Evolutionary conservation across 2,888 invertebrate species (phyloP), one percentile per base, ranked within the genome.

Genomic region (Xanthia icteritia): DNA sequence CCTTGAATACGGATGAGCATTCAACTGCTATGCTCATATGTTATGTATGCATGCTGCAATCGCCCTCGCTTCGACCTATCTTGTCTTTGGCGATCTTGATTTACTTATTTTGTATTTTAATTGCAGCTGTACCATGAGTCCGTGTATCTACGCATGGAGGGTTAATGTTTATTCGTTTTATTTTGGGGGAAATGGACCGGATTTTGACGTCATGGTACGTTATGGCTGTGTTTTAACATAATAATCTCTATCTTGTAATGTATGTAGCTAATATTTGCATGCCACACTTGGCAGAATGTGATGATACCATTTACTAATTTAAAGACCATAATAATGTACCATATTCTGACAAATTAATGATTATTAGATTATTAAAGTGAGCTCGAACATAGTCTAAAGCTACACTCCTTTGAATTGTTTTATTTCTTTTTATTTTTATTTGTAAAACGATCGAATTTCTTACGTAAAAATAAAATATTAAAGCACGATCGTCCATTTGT

Each of bases 1-100:
- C 95, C 95, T 95, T 95, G 95, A 95, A 95, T 95, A 95, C 93
- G 93, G 92, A 95, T 95, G 93, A 94, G 93, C 88, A 76, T 80
- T 73, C 83, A 70, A 75, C 74, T 58, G 79, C 71, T 78, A 45
- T 45, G 63, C 77, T 93, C 91, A 94, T 95, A 90, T 85, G 84
- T 94, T 94, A 95, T 94, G 94, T 92, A 94, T 94, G 92, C 89
- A 86, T 86, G 84, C 83, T 91, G 92, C 92, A 91, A 89, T 91
- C 91, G 90, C 87, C 88, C 89, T 89, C 89, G 79, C 77, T 69
- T 77, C 83, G 89, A 88, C 89, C 87, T 84, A 88, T 89, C 88
- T 84, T 82, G 82, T 77, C 78, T 76, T 73, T 68, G 75, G 73
- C 81, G 79, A 86, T 89, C 85, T 87, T 82, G 77, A 89, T 87